These are phyloP conservation scores for Pelodiscus sinensis DNA, from an alignment of 2,113 vertebrate genomes.

Conservation along the genomic window DNA sequence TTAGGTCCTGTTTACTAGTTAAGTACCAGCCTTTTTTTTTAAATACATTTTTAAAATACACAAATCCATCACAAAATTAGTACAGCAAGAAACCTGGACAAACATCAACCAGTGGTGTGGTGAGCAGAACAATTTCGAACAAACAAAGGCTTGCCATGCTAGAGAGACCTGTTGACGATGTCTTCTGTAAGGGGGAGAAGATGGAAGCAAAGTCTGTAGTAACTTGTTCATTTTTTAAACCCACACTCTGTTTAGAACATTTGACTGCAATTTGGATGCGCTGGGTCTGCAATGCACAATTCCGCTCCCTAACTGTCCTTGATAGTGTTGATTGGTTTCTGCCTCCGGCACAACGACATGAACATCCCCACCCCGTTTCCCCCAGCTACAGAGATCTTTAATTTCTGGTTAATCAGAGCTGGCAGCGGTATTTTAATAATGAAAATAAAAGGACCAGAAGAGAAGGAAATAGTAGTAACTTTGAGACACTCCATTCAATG, in stretches of 20 bases:
- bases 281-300: neutral
- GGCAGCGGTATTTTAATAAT: fast-evolving
- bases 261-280: neutral
- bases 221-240: neutral
- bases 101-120: conserved; percentile 69
- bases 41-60: conserved; percentile 84
- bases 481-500: neutral
- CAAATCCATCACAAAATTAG: conserved; percentile 80
- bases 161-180: neutral
- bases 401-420: neutral
- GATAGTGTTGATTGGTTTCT: fast-evolving
- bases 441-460: neutral
- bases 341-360: neutral
- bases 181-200: conserved; percentile 49
- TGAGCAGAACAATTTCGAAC: conserved; percentile 61
- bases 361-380: fast-evolving
- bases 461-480: neutral
- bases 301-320: neutral
- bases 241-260: neutral
- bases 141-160: neutral
- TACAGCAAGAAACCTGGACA: conserved; percentile 75
- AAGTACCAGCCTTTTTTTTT: conserved; percentile 72
- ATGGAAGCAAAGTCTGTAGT: conserved; percentile 36
- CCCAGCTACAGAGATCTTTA: neutral
- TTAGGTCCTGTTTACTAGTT: conserved; percentile 78